Conservation (phyloP, 2,888 invertebrate genomes). For the Drosophila ustulata region DNA sequence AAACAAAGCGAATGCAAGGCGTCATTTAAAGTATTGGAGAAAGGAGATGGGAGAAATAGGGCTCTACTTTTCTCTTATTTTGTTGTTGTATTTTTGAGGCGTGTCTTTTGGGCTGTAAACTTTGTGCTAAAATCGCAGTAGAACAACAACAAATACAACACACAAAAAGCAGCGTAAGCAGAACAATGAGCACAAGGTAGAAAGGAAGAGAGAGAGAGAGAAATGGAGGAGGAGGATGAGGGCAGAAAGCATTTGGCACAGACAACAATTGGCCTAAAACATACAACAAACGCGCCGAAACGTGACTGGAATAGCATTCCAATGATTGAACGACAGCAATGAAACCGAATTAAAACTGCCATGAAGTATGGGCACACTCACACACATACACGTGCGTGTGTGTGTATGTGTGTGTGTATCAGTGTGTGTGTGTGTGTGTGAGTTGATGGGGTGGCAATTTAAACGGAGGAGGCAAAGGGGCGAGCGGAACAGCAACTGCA, state of each 20-base stretch:
- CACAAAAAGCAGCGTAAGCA: background rate
- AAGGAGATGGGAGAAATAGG: background rate
- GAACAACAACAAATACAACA: background rate
- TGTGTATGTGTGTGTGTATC: background rate
- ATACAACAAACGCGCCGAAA: constrained; percentile 65
- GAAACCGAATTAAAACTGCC: constrained; percentile 63
- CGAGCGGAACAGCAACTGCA: constrained; percentile 18
- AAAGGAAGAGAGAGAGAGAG: background rate
- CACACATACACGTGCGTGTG: background rate
- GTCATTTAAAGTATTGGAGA: constrained; percentile 35
- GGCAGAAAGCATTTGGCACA: constrained; percentile 29
- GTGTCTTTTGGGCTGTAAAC: constrained; percentile 42
- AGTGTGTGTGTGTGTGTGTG: constrained; percentile 4
- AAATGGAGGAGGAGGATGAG: background rate
- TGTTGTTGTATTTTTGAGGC: constrained; percentile 10
- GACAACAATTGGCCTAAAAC: constrained; percentile 63
- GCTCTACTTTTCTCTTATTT: background rate
- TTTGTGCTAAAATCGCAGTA: constrained; percentile 35
- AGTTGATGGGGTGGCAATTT: constrained; percentile 11
- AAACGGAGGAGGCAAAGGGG: background rate
- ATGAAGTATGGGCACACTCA: constrained; percentile 58
- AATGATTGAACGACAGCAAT: constrained; percentile 74
- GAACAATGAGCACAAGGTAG: background rate
- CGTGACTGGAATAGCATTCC: constrained; percentile 74
- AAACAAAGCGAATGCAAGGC: constrained; percentile 41